Evolutionary conservation across 2,888 invertebrate genomes (phyloP).

Genomic region (Alentia gelatinosa): DNA sequence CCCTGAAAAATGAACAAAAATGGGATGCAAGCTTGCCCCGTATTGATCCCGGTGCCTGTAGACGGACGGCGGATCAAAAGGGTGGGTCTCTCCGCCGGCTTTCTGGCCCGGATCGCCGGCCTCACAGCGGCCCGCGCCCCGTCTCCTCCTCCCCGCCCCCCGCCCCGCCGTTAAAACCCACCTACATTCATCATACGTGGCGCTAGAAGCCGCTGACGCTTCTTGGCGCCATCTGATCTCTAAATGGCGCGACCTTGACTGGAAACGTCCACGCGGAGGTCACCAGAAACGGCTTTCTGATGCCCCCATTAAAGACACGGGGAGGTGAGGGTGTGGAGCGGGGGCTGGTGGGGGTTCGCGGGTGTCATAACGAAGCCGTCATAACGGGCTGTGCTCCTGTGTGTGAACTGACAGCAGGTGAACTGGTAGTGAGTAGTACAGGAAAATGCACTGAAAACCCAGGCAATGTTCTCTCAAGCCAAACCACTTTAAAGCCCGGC

Average conservation of each 20-base stretch:
- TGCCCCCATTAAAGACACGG: neutral
- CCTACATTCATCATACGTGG: neutral
- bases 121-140: no score
- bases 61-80: constrained; percentile 6
- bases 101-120: no score
- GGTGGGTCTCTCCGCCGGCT: no score
- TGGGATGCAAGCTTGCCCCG: neutral
- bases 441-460: neutral
- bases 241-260: constrained; percentile 17
- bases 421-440: neutral
- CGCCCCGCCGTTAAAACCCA: neutral
- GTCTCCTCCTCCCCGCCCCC: no score
- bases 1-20: neutral
- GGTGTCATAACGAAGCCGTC: no score
- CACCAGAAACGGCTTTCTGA: neutral
- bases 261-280: neutral
- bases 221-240: neutral
- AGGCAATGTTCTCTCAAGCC: no score
- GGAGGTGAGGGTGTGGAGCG: neutral
- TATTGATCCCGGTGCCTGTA: neutral
- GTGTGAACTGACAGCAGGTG: no score
- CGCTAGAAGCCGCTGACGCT: neutral
- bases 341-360: neutral
- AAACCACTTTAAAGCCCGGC: no score
- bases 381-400: no score